These are phyloP conservation scores for Sphaerophoria taeniata DNA, from an alignment of 2,888 invertebrate genomes.

Conservation along the genomic window DNA sequence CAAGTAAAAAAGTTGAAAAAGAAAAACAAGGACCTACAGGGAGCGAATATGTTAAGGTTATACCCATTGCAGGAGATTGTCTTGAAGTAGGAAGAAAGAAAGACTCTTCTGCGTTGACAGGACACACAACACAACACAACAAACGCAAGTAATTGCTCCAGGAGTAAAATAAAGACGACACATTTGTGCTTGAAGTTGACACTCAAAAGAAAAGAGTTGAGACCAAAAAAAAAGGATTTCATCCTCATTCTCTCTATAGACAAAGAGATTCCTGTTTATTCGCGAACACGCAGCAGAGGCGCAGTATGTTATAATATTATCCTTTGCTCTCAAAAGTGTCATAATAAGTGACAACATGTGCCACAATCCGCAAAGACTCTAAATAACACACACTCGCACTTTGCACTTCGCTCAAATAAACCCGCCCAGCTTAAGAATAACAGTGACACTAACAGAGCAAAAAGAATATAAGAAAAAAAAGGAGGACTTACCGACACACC, in stretches of 20 bases:
- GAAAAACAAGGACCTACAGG: conserved; percentile 17
- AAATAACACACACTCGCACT: neutral
- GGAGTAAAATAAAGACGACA: conserved; percentile 41
- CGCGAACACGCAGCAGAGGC: conserved; percentile 6
- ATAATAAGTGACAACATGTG: conserved; percentile 32
- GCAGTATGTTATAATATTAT: conserved; percentile 21
- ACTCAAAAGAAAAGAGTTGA: conserved; percentile 7
- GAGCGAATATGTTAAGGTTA: conserved; percentile 22
- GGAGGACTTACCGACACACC: conserved; percentile 95
- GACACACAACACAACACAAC: conserved; percentile 31
- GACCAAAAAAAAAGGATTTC: conserved; percentile 19
- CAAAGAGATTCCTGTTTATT: conserved; percentile 17
- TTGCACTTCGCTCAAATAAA: neutral
- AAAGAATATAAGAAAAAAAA: too few species aligned
- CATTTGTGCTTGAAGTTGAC: conserved; percentile 47
- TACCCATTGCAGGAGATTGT: neutral
- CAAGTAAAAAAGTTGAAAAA: conserved; percentile 38
- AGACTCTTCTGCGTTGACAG: conserved; percentile 5
- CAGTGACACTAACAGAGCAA: too few species aligned
- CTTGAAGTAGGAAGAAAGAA: neutral
- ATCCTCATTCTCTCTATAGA: neutral
- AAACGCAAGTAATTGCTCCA: conserved; percentile 57
- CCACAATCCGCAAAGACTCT: conserved; percentile 22
- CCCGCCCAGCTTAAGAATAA: neutral
- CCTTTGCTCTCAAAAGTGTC: conserved; percentile 35